Conservation (phyloP, 2,113 vertebrate genomes). For the Brienomyrus brachyistius region DNA sequence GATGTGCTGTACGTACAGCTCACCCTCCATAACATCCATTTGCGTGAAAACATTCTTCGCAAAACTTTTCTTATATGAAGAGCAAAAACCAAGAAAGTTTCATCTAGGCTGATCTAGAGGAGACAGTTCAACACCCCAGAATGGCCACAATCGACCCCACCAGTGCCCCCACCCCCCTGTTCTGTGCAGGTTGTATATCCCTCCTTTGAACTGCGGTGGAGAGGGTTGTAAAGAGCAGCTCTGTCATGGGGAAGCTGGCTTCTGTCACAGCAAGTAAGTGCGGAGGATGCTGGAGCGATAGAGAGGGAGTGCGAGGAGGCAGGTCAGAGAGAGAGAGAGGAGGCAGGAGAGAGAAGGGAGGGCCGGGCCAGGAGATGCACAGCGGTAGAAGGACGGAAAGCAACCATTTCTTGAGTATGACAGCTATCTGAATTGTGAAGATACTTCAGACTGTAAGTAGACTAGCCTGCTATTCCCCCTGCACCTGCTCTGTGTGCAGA, state of each 20-base stretch:
- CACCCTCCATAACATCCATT: conserved; percentile 9
- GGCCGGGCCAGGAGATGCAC: background rate
- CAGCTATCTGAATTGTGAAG: background rate
- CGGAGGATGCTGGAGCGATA: conserved; percentile 9
- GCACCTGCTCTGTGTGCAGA: conserved; percentile 11
- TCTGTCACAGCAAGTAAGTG: conserved; percentile 34
- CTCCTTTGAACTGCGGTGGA: conserved; percentile 11
- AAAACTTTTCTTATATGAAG: background rate
- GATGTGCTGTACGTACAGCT: background rate
- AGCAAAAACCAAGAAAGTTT: conserved; percentile 16
- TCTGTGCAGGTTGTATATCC: background rate
- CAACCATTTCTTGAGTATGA: background rate
- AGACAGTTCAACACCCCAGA: conserved; percentile 39
- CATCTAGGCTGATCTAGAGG: conserved; percentile 26
- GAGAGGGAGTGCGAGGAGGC: conserved; percentile 26
- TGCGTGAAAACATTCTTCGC: conserved; percentile 19
- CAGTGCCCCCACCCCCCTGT: background rate
- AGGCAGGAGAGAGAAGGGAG: background rate
- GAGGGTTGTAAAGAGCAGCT: conserved; percentile 53
- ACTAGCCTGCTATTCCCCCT: background rate
- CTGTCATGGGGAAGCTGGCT: conserved; percentile 54
- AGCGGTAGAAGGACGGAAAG: background rate
- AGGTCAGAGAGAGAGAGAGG: conserved; percentile 22
- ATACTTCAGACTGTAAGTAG: background rate
- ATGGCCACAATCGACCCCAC: conserved; percentile 50